Evolutionary conservation across 92 coral and sea anemone genomes (phyloP).

Genomic region (Diadumene lineata): DNA sequence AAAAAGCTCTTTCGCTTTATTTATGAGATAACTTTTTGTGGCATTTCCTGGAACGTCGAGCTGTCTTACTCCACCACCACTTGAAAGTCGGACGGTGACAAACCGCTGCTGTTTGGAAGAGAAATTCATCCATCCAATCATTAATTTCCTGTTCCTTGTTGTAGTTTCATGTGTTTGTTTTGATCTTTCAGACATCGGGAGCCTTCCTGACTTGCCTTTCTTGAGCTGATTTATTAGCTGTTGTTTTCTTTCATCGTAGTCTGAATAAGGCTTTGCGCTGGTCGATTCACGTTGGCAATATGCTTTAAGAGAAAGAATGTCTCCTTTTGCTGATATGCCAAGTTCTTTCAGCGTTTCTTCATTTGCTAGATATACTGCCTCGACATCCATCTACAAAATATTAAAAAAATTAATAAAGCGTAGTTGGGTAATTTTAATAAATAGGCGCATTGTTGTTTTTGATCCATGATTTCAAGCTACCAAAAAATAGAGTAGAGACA

Average conservation of each 20-base stretch:
- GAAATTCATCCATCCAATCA: conserved; percentile 44
- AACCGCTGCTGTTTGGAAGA: conserved; percentile 17
- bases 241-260: conserved; percentile 46
- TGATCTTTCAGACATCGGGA: background rate
- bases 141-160: conserved; percentile 24
- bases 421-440: background rate
- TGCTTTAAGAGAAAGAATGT: conserved; percentile 41
- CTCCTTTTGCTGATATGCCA: conserved; percentile 48
- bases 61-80: conserved; percentile 40
- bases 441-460: background rate
- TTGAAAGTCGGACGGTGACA: conserved; percentile 32
- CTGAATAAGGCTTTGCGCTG: background rate
- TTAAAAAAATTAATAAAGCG: background rate
- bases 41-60: conserved; percentile 26
- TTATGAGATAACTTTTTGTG: conserved; percentile 33
- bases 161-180: background rate
- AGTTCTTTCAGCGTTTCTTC: conserved; percentile 40
- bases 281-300: conserved; percentile 4
- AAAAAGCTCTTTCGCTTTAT: conserved; percentile 29
- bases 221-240: conserved; percentile 38
- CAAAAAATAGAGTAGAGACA: background rate
- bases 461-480: background rate
- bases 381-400: conserved; percentile 47
- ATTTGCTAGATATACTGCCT: conserved; percentile 32
- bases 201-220: conserved; percentile 32